A percentile compares a stretch with the other conserved stretches of the same genome.
Evolutionary conservation across 2,113 vertebrate genomes (phyloP).

Genomic region (Desmodus rotundus): DNA sequence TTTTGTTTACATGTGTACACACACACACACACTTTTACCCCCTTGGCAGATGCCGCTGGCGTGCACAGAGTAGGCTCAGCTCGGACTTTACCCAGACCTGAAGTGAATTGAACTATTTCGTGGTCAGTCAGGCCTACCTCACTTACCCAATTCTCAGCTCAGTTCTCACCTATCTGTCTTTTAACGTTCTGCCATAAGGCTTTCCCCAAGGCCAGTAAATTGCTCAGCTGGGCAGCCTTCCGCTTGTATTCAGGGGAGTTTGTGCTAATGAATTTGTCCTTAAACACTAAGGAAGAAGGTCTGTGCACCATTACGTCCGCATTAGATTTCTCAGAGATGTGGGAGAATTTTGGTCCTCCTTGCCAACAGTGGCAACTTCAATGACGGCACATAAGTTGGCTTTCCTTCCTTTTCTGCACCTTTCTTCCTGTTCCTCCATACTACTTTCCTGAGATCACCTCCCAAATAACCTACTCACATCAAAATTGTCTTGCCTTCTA

Average conservation of each 20-base stretch:
- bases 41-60: neutral
- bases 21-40: too few species aligned
- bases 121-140: neutral
- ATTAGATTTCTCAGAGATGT: neutral
- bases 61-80: neutral
- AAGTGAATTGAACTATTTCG: neutral
- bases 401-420: neutral
- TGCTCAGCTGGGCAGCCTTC: neutral
- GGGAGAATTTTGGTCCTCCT: neutral
- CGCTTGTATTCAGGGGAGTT: neutral
- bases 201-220: neutral
- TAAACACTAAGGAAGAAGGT: neutral
- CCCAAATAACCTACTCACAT: neutral
- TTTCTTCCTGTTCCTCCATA: neutral
- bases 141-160: neutral
- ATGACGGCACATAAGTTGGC: fast-evolving
- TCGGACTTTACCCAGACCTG: neutral
- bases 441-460: neutral
- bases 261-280: neutral
- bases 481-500: neutral
- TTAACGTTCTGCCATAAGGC: neutral
- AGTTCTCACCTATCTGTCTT: neutral
- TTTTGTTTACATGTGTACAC: neutral
- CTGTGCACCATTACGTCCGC: too few species aligned
- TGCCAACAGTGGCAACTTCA: neutral